These are phyloP conservation scores for Liodrosophila aerea DNA, from an alignment of 2,888 invertebrate species.

Conservation along the genomic window DNA sequence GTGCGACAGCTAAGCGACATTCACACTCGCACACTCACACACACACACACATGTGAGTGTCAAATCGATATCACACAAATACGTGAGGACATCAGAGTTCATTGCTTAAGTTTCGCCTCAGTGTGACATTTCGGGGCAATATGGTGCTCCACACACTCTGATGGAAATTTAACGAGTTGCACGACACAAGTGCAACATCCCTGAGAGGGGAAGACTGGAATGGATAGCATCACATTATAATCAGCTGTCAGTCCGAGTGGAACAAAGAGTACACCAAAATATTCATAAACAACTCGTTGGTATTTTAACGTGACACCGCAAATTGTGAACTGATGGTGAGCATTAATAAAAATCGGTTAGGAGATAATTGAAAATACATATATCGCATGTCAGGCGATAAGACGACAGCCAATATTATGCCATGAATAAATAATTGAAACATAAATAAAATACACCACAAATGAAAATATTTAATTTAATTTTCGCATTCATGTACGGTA, in stretches of 20 bases:
- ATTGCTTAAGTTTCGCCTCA: constrained; percentile 59
- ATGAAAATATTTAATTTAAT: too few relatives aligned
- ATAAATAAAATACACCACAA: too few relatives aligned
- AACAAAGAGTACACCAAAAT: constrained; percentile 9
- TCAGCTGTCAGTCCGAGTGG: constrained; percentile 56
- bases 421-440: too few relatives aligned
- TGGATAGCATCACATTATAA: constrained; percentile 61
- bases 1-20: constrained; percentile 62
- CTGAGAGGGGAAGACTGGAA: constrained; percentile 16
- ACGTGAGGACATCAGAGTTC: constrained; percentile 76
- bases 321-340: background rate
- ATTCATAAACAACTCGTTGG: constrained; percentile 64
- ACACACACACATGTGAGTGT: constrained; percentile 23
- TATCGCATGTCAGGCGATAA: too few relatives aligned
- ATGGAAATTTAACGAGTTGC: constrained; percentile 76
- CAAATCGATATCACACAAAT: constrained; percentile 74
- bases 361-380: too few relatives aligned
- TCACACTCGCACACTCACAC: constrained; percentile 15
- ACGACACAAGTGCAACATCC: constrained; percentile 25
- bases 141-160: constrained; percentile 68
- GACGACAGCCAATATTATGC: too few relatives aligned
- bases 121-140: constrained; percentile 68
- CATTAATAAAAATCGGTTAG: too few relatives aligned
- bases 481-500: constrained; percentile 1
- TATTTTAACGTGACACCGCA: constrained; percentile 25